A percentile compares a stretch with the other conserved stretches of the same genome.
These are phyloP conservation scores for Noturus placidus DNA, from an alignment of 2,113 vertebrate genomes.

Conservation along the genomic window DNA sequence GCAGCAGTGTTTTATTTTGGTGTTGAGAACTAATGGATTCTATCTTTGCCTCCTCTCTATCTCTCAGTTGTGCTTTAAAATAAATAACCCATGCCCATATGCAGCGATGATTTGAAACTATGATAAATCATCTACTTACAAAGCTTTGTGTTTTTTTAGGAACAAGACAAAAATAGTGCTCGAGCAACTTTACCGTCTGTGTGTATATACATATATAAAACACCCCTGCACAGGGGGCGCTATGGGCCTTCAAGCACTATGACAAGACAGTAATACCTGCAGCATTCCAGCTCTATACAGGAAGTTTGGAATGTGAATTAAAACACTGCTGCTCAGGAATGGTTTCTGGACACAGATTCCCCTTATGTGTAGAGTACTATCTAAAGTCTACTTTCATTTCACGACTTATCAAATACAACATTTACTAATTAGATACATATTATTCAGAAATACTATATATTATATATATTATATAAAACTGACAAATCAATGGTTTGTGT, in stretches of 20 bases:
- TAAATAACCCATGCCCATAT: background rate
- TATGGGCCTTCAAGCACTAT: background rate
- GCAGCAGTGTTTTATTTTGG: slow-evolving; percentile 6
- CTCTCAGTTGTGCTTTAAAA: slow-evolving; percentile 2
- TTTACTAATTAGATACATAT: background rate
- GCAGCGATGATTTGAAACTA: background rate
- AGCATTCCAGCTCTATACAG: no score
- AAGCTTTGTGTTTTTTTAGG: background rate
- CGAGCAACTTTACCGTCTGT: background rate
- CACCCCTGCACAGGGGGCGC: background rate
- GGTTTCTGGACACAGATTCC: no score
- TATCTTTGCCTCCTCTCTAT: background rate
- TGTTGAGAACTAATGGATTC: slow-evolving; percentile 1
- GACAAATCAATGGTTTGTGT: background rate
- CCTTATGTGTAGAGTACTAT: no score
- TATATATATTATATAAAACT: background rate
- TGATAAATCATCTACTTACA: slow-evolving; percentile 18
- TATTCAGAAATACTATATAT: background rate
- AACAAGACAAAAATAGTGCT: background rate
- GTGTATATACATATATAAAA: background rate
- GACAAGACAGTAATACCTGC: background rate
- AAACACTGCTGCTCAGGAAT: no score
- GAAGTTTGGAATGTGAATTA: no score
- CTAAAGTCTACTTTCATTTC: background rate
- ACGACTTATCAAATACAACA: background rate